These are phyloP conservation scores for Natator depressus DNA, from an alignment of 2,113 vertebrate genomes.

Conservation along the genomic window DNA sequence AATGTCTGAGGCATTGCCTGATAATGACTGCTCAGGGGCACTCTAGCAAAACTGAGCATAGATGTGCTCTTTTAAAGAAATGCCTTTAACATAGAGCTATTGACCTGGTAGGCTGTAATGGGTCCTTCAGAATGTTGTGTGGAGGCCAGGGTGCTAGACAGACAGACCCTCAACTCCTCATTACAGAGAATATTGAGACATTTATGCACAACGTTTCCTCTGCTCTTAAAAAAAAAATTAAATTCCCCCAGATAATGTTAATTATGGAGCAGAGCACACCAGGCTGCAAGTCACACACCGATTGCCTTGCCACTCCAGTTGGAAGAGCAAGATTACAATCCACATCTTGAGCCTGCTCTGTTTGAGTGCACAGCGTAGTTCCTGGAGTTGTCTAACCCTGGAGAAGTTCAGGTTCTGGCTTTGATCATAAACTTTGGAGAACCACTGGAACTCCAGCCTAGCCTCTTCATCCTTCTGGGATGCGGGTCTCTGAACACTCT, in stretches of 20 bases:
- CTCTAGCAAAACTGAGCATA: neutral
- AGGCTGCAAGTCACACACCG: neutral
- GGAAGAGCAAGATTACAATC: neutral
- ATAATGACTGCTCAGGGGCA: neutral
- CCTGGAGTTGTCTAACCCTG: neutral
- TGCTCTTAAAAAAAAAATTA: neutral
- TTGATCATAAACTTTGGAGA: neutral
- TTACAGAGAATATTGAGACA: neutral
- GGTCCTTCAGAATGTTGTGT: neutral
- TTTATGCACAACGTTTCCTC: neutral
- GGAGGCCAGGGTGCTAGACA: neutral
- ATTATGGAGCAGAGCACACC: neutral
- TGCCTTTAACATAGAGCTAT: neutral
- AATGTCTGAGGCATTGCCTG: neutral
- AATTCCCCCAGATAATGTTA: neutral
- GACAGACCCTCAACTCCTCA: neutral
- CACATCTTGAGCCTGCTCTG: neutral
- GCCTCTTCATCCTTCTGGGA: neutral
- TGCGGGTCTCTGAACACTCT: rapidly evolving
- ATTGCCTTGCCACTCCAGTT: neutral
- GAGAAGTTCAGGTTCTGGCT: neutral
- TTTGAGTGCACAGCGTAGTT: rapidly evolving
- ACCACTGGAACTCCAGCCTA: rapidly evolving
- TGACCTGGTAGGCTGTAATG: no score
- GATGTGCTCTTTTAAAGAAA: neutral